Base-by-base conservation (phyloP, 2,888 invertebrate genomes). In the Cephus nigrinus region DNA sequence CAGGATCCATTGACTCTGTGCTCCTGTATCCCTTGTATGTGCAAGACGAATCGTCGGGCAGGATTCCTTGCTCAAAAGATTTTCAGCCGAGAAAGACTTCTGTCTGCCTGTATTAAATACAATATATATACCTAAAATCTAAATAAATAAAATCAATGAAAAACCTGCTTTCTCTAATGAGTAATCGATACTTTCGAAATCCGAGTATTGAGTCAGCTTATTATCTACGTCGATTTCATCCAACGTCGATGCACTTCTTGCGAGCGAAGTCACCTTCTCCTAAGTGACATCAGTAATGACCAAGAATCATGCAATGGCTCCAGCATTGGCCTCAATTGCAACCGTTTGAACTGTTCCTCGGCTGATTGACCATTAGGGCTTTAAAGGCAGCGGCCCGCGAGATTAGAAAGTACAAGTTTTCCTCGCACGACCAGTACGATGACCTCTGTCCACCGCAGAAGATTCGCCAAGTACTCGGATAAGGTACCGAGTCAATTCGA, bases 271-370 rank as follows among this genome's bases (percentile, higher is more conserved):
- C 71, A 71, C 71, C 71, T 33, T 71, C 71, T 71, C 12, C 32
- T 9, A 33, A 33, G 32, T 71, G 32, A 32, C 71, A 31, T 71
- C 71, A 31, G 71, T 71, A 71, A 40, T 30, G 35, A 76, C 40
- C 73, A 30, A 68, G 34, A 73, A 33, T 73, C 36, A 33, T 40
- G 31, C 73, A 73, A 79, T 71, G 36, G 68, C 75, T 77, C 11
- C 82, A 83, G 80, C 82, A 82, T 82, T 86, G 82, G 81, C 84
- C 83, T 82, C 80, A 79, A 83, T 84, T 80, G 79, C 77, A 68
- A 74, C 74, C 78, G 79, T 81, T 80, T 80, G 77, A 81, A 79
- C 80, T 78, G 84, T 79, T 84, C 82, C 69, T 79, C 85, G 78
- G 79, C 81, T 81, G 84, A 85, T 84, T 80, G 80, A 40, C 76